A percentile compares a stretch with the other conserved stretches of the same genome.
These are phyloP conservation scores for Ditylenchus dipsaci DNA, from an alignment of 1,140 invertebrate genomes.

Conservation along the genomic window DNA sequence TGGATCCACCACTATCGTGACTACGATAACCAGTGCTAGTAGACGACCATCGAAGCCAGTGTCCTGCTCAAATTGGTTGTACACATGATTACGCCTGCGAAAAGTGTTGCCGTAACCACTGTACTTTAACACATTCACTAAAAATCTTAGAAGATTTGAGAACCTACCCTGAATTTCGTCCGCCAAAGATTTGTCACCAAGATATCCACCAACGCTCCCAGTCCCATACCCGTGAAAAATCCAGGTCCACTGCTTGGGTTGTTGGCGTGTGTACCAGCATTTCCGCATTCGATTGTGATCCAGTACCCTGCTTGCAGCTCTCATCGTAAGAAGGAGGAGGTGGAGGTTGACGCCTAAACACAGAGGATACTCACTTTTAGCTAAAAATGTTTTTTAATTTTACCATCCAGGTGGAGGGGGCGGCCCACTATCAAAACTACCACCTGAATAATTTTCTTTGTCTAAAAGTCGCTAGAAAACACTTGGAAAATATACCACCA, in stretches of 20 bases:
- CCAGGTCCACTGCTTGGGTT: constrained; percentile 19
- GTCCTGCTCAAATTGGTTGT: constrained; percentile 32
- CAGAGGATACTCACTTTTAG: too few species aligned
- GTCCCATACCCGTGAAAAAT: constrained; percentile 11
- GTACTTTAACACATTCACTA: not conserved
- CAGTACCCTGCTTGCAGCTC: constrained; percentile 14
- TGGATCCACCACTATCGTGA: constrained; percentile 2
- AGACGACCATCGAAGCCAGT: constrained; percentile 27
- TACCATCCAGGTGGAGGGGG: constrained; percentile 19
- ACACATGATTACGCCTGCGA: not conserved
- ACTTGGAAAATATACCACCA: constrained; percentile 11
- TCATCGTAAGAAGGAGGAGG: constrained; percentile 24
- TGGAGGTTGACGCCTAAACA: constrained; percentile 14
- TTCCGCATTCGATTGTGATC: constrained; percentile 1
- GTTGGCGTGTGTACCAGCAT: not conserved
- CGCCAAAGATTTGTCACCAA: constrained; percentile 1
- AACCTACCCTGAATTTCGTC: not conserved
- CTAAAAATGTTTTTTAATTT: not conserved
- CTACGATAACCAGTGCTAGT: constrained; percentile 1
- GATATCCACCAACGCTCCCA: constrained; percentile 45
- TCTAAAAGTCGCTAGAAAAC: too few species aligned
- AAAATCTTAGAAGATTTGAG: not conserved
- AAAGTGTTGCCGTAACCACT: not conserved
- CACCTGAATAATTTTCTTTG: too few species aligned
- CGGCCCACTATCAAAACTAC: constrained; percentile 12